A percentile compares a stretch with the other conserved stretches of the same genome.
Evolutionary conservation across 2,113 vertebrate genomes (phyloP).

Genomic region (Dipodomys stephensi): DNA sequence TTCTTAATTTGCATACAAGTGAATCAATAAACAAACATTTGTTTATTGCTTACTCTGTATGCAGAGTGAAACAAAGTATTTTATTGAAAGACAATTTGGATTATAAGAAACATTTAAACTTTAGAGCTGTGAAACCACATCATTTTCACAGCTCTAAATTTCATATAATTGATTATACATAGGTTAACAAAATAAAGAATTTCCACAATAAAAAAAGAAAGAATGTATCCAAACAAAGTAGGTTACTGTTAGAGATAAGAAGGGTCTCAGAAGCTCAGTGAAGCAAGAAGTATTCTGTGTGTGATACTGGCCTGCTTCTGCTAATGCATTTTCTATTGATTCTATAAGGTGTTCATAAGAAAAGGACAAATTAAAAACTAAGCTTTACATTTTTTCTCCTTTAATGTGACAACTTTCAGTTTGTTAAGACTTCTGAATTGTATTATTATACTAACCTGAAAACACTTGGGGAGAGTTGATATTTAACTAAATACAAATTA

Average conservation of each 20-base stretch:
- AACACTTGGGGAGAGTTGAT: neutral
- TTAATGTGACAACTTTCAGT: constrained; percentile 30
- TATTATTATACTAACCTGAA: neutral
- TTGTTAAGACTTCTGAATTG: constrained; percentile 49
- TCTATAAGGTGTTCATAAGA: constrained; percentile 11
- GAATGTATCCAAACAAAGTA: constrained; percentile 20
- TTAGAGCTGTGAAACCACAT: constrained; percentile 47
- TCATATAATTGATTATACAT: neutral
- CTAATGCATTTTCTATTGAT: constrained; percentile 50
- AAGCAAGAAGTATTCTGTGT: neutral
- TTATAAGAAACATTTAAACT: constrained; percentile 30
- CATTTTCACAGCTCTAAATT: too few species aligned
- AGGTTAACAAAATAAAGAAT: constrained; percentile 40
- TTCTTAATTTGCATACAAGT: constrained; percentile 54
- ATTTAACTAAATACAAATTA: constrained; percentile 40
- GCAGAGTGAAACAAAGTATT: constrained; percentile 19
- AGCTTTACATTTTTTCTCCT: constrained; percentile 12
- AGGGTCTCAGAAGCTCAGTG: constrained; percentile 39
- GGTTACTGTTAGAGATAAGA: constrained; percentile 14
- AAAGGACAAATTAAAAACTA: constrained; percentile 43
- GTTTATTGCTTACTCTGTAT: constrained; percentile 39
- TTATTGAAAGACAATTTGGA: constrained; percentile 34
- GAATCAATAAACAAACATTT: constrained; percentile 59
- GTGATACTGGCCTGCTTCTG: neutral
- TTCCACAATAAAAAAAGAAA: constrained; percentile 19